phyloP scores from a whole-genome alignment of 2,113 vertebrate species.

The Eubucco bourcierii region DNA sequence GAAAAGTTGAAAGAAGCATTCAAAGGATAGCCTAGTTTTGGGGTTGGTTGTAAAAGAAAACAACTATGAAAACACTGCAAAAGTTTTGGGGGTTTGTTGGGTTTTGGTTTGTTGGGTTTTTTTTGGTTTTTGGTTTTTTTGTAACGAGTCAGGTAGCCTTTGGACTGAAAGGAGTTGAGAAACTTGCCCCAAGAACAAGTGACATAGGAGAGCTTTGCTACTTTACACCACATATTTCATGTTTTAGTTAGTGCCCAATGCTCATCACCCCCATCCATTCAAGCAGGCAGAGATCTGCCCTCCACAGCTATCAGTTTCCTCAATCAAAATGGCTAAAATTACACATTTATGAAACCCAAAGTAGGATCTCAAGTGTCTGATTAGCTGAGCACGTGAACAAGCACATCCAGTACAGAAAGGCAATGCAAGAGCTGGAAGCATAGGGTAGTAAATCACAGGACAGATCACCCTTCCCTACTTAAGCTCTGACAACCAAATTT shows the following conservation, averaged over 20 bases:
- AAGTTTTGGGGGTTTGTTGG: no score
- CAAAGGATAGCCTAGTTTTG: neutral
- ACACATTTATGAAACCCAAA: neutral
- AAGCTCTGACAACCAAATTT: neutral
- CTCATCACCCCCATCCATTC: neutral
- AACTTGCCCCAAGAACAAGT: neutral
- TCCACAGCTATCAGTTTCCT: neutral
- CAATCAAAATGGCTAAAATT: neutral
- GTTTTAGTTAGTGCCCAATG: rapidly evolving
- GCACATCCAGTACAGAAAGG: neutral
- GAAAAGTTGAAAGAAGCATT: neutral
- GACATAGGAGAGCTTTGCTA: neutral
- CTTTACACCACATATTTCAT: neutral
- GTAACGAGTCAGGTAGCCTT: neutral
- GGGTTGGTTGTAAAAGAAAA: neutral
- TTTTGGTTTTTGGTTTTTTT: neutral
- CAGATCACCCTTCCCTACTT: neutral
- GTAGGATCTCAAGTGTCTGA: neutral
- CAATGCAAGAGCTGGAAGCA: neutral
- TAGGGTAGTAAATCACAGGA: neutral
- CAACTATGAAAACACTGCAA: neutral
- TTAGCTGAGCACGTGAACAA: neutral
- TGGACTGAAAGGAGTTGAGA: neutral
- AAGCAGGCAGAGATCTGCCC: neutral
- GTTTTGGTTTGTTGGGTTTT: neutral